phyloP scores from a whole-genome alignment of 2,888 invertebrate genomes.

The Odontocolon sp. region DNA sequence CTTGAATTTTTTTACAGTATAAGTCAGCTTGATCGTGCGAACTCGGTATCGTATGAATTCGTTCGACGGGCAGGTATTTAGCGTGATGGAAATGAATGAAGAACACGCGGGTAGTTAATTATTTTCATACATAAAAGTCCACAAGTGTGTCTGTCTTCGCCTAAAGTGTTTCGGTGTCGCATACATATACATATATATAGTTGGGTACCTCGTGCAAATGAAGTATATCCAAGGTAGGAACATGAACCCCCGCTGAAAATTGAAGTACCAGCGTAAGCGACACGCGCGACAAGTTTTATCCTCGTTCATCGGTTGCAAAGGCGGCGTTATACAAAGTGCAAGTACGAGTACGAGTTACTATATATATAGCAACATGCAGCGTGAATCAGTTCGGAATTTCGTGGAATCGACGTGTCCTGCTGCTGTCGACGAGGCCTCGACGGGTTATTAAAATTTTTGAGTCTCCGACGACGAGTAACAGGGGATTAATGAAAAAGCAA shows the following conservation, averaged over 20 bases:
- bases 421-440: constrained; percentile 33
- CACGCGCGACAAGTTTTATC: constrained; percentile 53
- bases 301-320: constrained; percentile 21
- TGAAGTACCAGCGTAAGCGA: constrained; percentile 40
- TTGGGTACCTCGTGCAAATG: too few species aligned
- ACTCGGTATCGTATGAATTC: background rate
- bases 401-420: constrained; percentile 45
- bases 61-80: constrained; percentile 20
- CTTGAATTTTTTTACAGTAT: too few species aligned
- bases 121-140: constrained; percentile 27
- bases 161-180: constrained; percentile 8
- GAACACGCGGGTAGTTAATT: constrained; percentile 15
- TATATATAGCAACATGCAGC: constrained; percentile 19
- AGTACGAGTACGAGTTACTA: constrained; percentile 1
- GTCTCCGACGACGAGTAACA: constrained; percentile 6
- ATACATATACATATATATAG: too few species aligned
- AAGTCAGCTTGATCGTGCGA: too few species aligned
- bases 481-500: constrained; percentile 19
- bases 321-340: constrained; percentile 31
- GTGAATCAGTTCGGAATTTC: constrained; percentile 56
- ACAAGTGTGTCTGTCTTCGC: background rate
- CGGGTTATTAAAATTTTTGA: constrained; percentile 56
- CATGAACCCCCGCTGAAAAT: constrained; percentile 35
- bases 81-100: constrained; percentile 33
- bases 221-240: too few species aligned